Percentiles rank a stretch among this genome's conserved stretches.
These are phyloP conservation scores for Coelogynopora nodosa DNA, from an alignment of 2,888 invertebrate genomes.

Conservation along the genomic window DNA sequence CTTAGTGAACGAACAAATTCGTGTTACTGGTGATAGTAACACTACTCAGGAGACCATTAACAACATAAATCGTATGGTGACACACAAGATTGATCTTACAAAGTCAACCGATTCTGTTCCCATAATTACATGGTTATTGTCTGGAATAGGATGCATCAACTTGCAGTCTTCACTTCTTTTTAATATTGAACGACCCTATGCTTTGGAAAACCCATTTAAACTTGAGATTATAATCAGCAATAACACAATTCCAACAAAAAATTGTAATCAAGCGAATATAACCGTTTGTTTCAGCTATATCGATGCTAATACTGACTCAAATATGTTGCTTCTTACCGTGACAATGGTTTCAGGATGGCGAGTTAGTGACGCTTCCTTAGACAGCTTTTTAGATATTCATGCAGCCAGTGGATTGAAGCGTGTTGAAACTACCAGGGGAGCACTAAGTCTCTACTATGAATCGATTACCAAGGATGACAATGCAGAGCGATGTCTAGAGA, in stretches of 20 bases:
- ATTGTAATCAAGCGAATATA: neutral
- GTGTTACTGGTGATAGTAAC: neutral
- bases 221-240: neutral
- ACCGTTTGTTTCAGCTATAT: constrained; percentile 11
- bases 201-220: neutral
- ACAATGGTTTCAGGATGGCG: constrained; percentile 30
- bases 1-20: neutral
- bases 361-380: neutral
- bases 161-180: constrained; percentile 30
- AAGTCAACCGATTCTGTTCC: neutral
- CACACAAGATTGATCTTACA: neutral
- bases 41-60: neutral
- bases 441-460: constrained; percentile 22
- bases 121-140: neutral
- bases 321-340: constrained; percentile 22
- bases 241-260: neutral
- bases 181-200: neutral
- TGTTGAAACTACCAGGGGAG: neutral
- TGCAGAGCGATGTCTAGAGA: neutral
- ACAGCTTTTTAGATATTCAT: neutral
- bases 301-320: neutral
- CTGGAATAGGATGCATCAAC: constrained; percentile 17
- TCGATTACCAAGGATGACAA: neutral
- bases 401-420: neutral
- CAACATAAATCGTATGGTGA: neutral